Evolutionary conservation across 1,140 invertebrate species (phyloP), one percentile per base, ranked within the genome.

Genomic region (Acromyrmex heyeri): DNA sequence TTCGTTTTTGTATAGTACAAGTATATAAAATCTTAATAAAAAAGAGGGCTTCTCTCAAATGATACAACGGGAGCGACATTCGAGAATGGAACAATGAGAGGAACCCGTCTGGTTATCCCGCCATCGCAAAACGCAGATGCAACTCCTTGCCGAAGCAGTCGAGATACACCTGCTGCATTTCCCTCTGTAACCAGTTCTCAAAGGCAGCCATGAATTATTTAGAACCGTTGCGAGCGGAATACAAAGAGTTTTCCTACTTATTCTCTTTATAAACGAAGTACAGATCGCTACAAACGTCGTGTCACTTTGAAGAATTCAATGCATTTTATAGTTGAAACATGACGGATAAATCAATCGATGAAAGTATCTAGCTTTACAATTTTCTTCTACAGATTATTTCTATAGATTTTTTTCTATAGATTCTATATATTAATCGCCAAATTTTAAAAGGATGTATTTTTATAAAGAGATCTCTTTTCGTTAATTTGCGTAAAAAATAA

Each of bases 151-250:
- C 53, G 30, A 81, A 81, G 48, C 64, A 27, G 30, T 8, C 30
- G 34, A 57, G 65, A 70, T 81, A 48, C 78, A 81, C 78, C 78
- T 81, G 78, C 78, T 70, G 21, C 78, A 69, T 81, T 57, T 81
- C 65, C 34, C 65, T 81, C 53, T 21, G 16, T 30, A 16, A 70
- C 30, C 50, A 69, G 78, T 70, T 24, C 53, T 81, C 78, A 81
- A 44, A 55, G 65, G 10, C 65, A 70, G 7, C 14, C 48, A 59
- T 81, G 34, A 70, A 81, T 81, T 81, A 81, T 81, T 81, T 70
- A 57, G 16, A 81, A 57, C 16, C 50, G 30, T 57, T 67, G 64
- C 34, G 53, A 44, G 21, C 16, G 7, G 30, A 12, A 34, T 21
- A 38, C 30, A 69, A 64, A 77, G 50, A 70, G n/a, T 69, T 81